Evolutionary conservation across 2,888 invertebrate species (phyloP), one percentile per base, ranked within the genome.

Genomic region (Elmis aenea): DNA sequence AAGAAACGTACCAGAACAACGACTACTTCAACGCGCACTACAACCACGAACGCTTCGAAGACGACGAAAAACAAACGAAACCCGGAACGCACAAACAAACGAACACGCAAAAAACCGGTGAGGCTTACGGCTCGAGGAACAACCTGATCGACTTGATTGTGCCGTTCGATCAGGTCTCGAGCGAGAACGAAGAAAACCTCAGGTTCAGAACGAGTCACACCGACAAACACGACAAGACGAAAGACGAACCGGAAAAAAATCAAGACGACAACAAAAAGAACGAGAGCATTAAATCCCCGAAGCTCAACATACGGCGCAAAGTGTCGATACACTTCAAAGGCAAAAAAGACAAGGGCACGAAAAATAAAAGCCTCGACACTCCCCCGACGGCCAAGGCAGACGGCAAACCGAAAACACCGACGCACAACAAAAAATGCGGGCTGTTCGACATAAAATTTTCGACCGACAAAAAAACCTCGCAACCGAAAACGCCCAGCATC

Each of bases 301-400:
- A 66, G 46, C 38, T 60, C 13, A 64, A 62, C 35, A 60, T 67
- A 22, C 55, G 64, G 15, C 52, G 64, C 22, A 68, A 69, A 50
- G 69, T 70, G 5, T 69, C 68, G 1, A 69, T 71, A 24, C 68
- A 70, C 46, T 71, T 70, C 49, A 69, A 68, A 42, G 67, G 67
- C 1, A 64, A 62, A 46, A 65, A 57, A 37, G 51, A 60, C 31
- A 62, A 61, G 21, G 58, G 57, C 21, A 48, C 47, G 26, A 56
- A 55, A 30, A 49, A 39, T 27, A 38, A 45, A 30, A 30, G 29
- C 21, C 22, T 13, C 5, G 24, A 28, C 20, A 16, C 2, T 13
- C 22, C 46, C 3, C 52, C 55, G 16, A 26, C 46, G 3, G 13
- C 32, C 8, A 51, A 49, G 26, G 37, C 46, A 2, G 36, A 30